These are phyloP conservation scores for Opisthograptis luteolata DNA, from an alignment of 2,888 invertebrate genomes.

Conservation along the genomic window DNA sequence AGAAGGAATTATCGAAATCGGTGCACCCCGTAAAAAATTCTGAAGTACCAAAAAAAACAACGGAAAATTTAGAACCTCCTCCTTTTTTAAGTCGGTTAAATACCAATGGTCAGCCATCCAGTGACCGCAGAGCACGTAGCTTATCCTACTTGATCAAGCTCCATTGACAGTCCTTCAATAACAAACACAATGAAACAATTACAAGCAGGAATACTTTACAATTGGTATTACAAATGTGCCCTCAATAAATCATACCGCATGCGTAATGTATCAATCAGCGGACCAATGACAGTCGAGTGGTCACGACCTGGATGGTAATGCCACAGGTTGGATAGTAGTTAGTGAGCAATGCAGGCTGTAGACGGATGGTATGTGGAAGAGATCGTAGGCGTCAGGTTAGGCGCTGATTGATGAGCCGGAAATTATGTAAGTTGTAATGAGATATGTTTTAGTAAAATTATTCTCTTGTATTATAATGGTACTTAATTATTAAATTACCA, in stretches of 20 bases:
- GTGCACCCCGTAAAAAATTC: too few relatives aligned
- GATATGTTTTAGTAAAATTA: neutral
- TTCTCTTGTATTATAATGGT: too few relatives aligned
- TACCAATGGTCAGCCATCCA: too few relatives aligned
- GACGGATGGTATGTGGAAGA: neutral
- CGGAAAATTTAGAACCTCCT: too few relatives aligned
- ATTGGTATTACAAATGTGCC: neutral
- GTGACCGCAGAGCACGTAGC: too few relatives aligned
- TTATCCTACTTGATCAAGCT: too few relatives aligned
- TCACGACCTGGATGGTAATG: neutral
- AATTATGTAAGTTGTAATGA: neutral
- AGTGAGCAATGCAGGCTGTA: neutral
- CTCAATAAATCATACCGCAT: conserved; percentile 24
- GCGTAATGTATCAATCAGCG: conserved; percentile 23
- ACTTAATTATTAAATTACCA: too few relatives aligned
- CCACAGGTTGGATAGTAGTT: too few relatives aligned
- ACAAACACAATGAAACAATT: conserved; percentile 3
- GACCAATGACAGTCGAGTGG: neutral
- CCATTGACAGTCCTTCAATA: neutral
- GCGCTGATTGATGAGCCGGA: neutral
- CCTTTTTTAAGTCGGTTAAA: too few relatives aligned
- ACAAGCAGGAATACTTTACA: neutral
- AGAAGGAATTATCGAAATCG: too few relatives aligned
- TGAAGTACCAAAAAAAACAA: too few relatives aligned
- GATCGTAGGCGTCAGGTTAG: neutral